Base-by-base conservation (phyloP, 2,113 vertebrate species). In the Balaeniceps rex region DNA sequence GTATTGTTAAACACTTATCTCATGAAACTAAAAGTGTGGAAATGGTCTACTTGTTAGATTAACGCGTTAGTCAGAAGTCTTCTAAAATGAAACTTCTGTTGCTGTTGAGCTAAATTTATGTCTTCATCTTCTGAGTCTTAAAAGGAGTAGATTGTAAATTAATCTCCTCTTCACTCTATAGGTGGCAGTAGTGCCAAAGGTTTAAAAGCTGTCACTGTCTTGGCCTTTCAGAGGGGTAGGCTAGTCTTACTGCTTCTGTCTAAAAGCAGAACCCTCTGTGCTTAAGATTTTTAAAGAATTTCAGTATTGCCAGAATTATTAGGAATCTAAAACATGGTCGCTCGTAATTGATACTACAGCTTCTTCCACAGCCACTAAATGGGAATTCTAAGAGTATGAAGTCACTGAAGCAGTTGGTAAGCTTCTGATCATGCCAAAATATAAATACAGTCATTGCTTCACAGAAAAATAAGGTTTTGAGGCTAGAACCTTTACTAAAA, bases 131-230 rank as follows among this genome's bases (percentile, higher is more conserved):
- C 34, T 1, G 5, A 80, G 31, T 55, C 26, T 36, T 38, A 57
- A 40, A 58, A 83, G 46, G 38, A 1, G 0, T 33, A 26, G 9
- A 14, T 63, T 86, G 49, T 88, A 36, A 61, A 21, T 88, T 25
- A 12, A 36, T 92, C 13, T 84, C 66, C 17, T 19, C 33, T 63
- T 83, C 46, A 3, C 38, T 86, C 97, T 82, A 4, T 92, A 96
- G 97, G 71, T 96, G 96, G 97, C 97, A 94, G 96, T 90, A 95
- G 79, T 44, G 75, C 34, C 83, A 91, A 91, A 90, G 52, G 36
- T 65, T 93, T 95, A 46, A 85, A 66, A 23, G 54, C 61, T 68
- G 14, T 65, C 46, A 4, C 51, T 4, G 0, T 40, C 47, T 74
- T 58, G 19, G 46, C 19, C 44, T 55, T 60, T 54, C 60, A 44